Evolutionary conservation across 2,888 invertebrate genomes (phyloP), one percentile per base, ranked within the genome.

Genomic region (Microchrysa polita): DNA sequence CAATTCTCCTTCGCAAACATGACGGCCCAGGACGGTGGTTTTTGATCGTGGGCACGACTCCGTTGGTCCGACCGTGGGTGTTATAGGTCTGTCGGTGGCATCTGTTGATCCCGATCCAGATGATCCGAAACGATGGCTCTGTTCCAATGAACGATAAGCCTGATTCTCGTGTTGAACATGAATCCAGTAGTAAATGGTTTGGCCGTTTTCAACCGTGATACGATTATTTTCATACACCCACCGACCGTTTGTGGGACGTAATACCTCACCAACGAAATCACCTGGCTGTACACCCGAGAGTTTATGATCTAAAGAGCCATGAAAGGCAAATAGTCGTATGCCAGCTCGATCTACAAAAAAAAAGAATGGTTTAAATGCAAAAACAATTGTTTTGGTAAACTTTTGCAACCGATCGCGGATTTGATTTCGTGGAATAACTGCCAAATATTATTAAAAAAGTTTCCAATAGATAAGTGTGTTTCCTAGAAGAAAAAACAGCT

Each of bases 141-240:
- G 59, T 9, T 74, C 73, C 14, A 52, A 10, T 57, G 52, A 48
- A n/a, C 72, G 67, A 63, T 73, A 76, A 7, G 18, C 69, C 61
- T 18, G n/a, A n/a, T 27, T 57, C 1, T 88, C 82, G 7, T 87
- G 81, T 57, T 90, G 88, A 0, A 89, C 88, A 77, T 88, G 88
- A 0, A 89, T 85, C 85, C 91, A 90, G 78, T 91, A 89, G 77
- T 88, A 82, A 44, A 92, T 82, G 12, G 85, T 82, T 79, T 91
- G 91, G 0, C 87, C 88, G 1, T 85, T 79, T 72, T 85, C 85
- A 22, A 92, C 78, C 67, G 78, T 77, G 0, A 84, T 65, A 52
- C 86, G 80, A 0, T 79, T 80, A 77, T 89, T 86, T 65, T 87
- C 86, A 65, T 86, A 86, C 0, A 84, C 80, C 89, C 90, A 91